Evolutionary conservation across 1,140 invertebrate species (phyloP), one percentile per base, ranked within the genome.

Genomic region (Samia ricini): DNA sequence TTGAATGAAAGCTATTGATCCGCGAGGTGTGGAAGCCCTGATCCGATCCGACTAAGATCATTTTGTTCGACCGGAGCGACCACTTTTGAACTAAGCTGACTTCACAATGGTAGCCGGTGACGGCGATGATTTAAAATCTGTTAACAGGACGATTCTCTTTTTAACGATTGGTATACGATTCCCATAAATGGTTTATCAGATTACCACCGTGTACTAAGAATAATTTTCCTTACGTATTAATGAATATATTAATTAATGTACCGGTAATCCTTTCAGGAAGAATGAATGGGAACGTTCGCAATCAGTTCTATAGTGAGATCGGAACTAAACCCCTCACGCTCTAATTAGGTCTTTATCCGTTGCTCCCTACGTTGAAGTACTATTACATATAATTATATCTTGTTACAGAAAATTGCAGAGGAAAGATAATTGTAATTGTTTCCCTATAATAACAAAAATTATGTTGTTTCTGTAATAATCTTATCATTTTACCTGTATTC

Each of bases 71-170:
- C 81, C 80, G 79, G 79, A 81, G 69, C 77, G 79, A 88, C 83
- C 87, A 78, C 84, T 88, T 89, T 83, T 88, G 87, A 88, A 86
- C 83, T 83, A 86, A 88, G 79, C 67, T 89, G 87, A 89, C 87
- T 77, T 86, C 82, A 88, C 87, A 89, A 89, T 89, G 78, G 87
- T 72, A 74, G 58, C 77, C 74, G 60, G 69, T 82, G 87, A 89
- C 84, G 84, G 87, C 85, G 87, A 88, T 89, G 87, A 88, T 89
- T 89, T 89, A 89, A 89, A 89, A 89, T 89, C 85, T 89, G 87
- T 89, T 89, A 89, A 89, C 87, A 89, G 87, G 80, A 85, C 85
- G 85, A 64, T 89, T 79, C 81, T 89, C 85, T 89, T 89, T 89
- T 89, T 89, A 89, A 88, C 85, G 84, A 88, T 87, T 84, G 76